Evolutionary conservation across 2,888 invertebrate species (phyloP).

Genomic region (Athetis lepigone): DNA sequence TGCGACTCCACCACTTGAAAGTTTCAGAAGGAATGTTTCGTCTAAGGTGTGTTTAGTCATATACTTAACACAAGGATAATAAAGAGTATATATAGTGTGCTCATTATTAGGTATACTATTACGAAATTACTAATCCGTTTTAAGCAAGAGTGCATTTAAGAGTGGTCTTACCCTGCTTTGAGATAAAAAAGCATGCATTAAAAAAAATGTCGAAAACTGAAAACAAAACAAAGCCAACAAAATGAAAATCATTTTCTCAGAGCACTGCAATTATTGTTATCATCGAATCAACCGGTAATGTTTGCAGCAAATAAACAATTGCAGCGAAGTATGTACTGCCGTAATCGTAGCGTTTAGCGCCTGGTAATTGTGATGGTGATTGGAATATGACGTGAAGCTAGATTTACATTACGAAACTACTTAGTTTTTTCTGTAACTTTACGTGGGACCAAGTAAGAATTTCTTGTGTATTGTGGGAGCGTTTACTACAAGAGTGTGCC

Average conservation of each 20-base stretch:
- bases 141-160: too few relatives aligned
- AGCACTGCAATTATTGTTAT: constrained; percentile 30
- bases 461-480: too few relatives aligned
- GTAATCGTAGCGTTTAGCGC: constrained; percentile 43
- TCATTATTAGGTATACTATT: too few relatives aligned
- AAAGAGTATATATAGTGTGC: too few relatives aligned
- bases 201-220: neutral
- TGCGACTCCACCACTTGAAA: neutral
- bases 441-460: too few relatives aligned
- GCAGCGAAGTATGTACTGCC: constrained; percentile 16
- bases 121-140: too few relatives aligned
- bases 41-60: neutral
- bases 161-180: too few relatives aligned
- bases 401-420: constrained; percentile 19
- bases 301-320: constrained; percentile 47
- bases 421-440: too few relatives aligned
- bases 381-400: constrained; percentile 32
- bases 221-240: constrained; percentile 15
- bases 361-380: constrained; percentile 31
- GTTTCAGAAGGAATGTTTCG: neutral
- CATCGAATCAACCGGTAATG: constrained; percentile 41
- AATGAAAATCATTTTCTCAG: constrained; percentile 33
- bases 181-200: too few relatives aligned
- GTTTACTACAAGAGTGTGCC: too few relatives aligned
- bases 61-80: too few relatives aligned